Conservation (phyloP, 30 jellyfish, hydroid and myxozoan species). For the Aurelia aurita region DNA sequence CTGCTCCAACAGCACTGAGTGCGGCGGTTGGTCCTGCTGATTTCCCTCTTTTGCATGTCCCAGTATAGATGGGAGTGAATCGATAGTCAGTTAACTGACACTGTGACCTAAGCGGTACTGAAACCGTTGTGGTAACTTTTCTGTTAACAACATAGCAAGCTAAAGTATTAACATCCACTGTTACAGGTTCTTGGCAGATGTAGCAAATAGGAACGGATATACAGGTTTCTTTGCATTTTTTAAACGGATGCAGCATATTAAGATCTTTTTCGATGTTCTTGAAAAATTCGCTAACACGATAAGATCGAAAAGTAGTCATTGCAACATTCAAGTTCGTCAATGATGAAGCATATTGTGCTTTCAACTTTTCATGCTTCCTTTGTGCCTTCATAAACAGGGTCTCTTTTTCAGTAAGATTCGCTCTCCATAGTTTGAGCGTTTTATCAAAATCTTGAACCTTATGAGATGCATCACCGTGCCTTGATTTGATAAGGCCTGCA, state of each 20-base stretch:
- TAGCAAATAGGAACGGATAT: slow-evolving; percentile 54
- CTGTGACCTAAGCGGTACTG: slow-evolving; percentile 21
- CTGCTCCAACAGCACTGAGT: slow-evolving; percentile 65
- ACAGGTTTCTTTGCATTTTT: slow-evolving; percentile 39
- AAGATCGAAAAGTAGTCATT: slow-evolving; percentile 37
- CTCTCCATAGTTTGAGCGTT: neutral
- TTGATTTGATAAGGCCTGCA: neutral
- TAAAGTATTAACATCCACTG: slow-evolving; percentile 47
- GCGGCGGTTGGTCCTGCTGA: slow-evolving; percentile 47
- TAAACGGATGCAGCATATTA: neutral
- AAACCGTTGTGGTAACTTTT: slow-evolving; percentile 30
- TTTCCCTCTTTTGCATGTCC: slow-evolving; percentile 67
- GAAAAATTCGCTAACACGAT: slow-evolving; percentile 51
- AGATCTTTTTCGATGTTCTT: slow-evolving; percentile 49
- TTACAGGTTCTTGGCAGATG: slow-evolving; percentile 65
- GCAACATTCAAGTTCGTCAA: slow-evolving; percentile 15
- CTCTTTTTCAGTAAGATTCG: neutral
- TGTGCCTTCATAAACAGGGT: neutral
- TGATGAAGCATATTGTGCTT: slow-evolving; percentile 8
- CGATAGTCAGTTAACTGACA: slow-evolving; percentile 51
- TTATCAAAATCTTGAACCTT: neutral
- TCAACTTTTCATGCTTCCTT: neutral
- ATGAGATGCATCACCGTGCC: slow-evolving; percentile 14
- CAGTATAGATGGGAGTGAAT: slow-evolving; percentile 69
- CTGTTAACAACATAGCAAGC: slow-evolving; percentile 34